Evolutionary conservation across 2,888 invertebrate species (phyloP), one percentile per base, ranked within the genome.

Genomic region (Philaethria dido): DNA sequence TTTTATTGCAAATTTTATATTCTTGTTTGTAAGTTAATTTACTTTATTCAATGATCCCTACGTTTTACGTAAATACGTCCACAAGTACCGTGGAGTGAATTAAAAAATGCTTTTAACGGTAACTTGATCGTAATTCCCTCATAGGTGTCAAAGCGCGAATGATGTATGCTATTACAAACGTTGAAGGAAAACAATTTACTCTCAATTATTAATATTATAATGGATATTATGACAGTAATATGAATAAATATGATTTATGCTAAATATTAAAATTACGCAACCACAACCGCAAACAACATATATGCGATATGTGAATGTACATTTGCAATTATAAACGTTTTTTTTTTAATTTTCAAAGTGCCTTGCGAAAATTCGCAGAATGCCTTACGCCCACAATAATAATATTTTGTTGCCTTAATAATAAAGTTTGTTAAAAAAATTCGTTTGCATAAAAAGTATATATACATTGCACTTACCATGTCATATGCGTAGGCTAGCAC

Each of bases 401-500:
- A 33, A 29, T 16, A 50, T 29, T 29, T 29, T 29, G 25, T 25
- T 25, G 25, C 25, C 22, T 22, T 50, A 22, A 6, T 14, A 50
- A n/a, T n/a, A n/a, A n/a, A n/a, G n/a, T n/a, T n/a, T n/a, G n/a
- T n/a, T n/a, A 50, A 14, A 48, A 13, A 48, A 48, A 22, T 11
- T 22, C 2, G 13, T 25, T 20, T 50, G 22, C 14, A 22, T 25
- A n/a, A 9, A 50, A 50, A 16, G 11, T 25, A 16, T 48, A 29
- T 9, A 9, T n/a, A n/a, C n/a, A 29, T 20, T 20, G 22, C 9
- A 88, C 95, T 89, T 54, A 89, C 89, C 82, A 82, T 74, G 39
- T 85, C 94, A 85, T 93, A 92, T 3, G 93, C 82, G 81, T 94
- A 96, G 16, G 94, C 93, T 74, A 94, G 85, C 33, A 96, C 87